Base-by-base conservation (phyloP, 2,113 vertebrate species). In the Forbesichthys papilliferus region DNA sequence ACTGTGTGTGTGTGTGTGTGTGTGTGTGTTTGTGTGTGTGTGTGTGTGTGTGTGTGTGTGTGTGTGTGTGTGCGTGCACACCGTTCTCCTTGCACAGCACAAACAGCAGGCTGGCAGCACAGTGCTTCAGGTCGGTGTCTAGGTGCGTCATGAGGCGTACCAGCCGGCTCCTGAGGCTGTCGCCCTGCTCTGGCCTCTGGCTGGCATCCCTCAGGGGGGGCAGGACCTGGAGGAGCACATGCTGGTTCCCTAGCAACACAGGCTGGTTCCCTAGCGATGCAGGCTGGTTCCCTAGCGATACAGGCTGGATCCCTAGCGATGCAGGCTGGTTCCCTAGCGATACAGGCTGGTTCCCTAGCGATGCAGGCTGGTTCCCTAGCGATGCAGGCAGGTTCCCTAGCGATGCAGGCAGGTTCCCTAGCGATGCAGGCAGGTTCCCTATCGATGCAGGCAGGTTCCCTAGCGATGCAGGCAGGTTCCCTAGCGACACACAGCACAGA, bases 31-130 rank as follows among this genome's bases (percentile, higher is more conserved):
- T n/a, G n/a, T 54, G 52, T 54, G 52, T 54, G 52, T 12, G 52
- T 12, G 52, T 42, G 36, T 42, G 36, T 54, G 11, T 54, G 11
- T 54, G 1, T 20, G n/a, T n/a, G n/a, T n/a, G n/a, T 14, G 51
- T 53, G 13, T 58, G 56, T 27, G 14, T 12, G 46, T 49, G 49
- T 55, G 1, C 14, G 4, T 2, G 48, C 13, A 53, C 69, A 94
- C 94, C 93, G 3, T 93, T 95, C 82, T 95, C 93, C 72, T 94
- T 94, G 87, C 94, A 94, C 72, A 95, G 94, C 65, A 94, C 92
- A 74, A 95, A 95, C 33, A 95, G 92, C 62, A 95, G 90, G 75
- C 94, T 93, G 0, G 93, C 94, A 0, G 94, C 93, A 5, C 93
- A 93, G 68, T 93, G 91, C 78, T 95, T 94, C 42, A 95, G 71